These are phyloP conservation scores for Sebastes steindachneri DNA, from an alignment of 2,797 vertebrate genomes.

Conservation along the genomic window DNA sequence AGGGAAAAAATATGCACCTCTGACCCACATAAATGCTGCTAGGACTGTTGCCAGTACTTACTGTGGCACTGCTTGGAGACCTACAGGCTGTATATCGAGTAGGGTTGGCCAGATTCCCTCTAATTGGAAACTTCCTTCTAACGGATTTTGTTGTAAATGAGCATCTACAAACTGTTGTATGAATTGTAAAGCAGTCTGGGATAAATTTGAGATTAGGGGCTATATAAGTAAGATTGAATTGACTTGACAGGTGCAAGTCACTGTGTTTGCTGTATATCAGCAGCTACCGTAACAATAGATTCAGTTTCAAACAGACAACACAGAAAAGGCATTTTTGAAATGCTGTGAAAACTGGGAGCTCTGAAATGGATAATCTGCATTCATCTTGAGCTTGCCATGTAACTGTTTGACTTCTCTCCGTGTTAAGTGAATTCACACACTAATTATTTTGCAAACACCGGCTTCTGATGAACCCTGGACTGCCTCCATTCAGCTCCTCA, in stretches of 20 bases:
- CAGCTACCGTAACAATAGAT: not conserved
- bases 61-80: not conserved
- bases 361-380: slow-evolving; percentile 38
- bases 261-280: not conserved
- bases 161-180: not conserved
- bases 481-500: slow-evolving; percentile 60
- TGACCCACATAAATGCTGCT: not conserved
- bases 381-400: slow-evolving; percentile 31
- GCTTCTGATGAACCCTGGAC: slow-evolving; percentile 54
- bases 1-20: not conserved
- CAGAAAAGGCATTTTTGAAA: not conserved
- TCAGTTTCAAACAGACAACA: not conserved
- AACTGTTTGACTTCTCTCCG: slow-evolving; percentile 53
- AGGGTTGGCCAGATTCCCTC: not conserved
- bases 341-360: slow-evolving; percentile 3
- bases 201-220: not conserved
- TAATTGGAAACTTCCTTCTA: not conserved
- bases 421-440: slow-evolving; percentile 65
- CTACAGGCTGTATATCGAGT: not conserved
- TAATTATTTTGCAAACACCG: slow-evolving; percentile 64
- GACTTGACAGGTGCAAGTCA: not conserved
- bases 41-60: not conserved
- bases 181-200: not conserved
- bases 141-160: not conserved
- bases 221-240: no score